phyloP scores from a whole-genome alignment of 2,888 invertebrate genomes.

The Pecten maximus region DNA sequence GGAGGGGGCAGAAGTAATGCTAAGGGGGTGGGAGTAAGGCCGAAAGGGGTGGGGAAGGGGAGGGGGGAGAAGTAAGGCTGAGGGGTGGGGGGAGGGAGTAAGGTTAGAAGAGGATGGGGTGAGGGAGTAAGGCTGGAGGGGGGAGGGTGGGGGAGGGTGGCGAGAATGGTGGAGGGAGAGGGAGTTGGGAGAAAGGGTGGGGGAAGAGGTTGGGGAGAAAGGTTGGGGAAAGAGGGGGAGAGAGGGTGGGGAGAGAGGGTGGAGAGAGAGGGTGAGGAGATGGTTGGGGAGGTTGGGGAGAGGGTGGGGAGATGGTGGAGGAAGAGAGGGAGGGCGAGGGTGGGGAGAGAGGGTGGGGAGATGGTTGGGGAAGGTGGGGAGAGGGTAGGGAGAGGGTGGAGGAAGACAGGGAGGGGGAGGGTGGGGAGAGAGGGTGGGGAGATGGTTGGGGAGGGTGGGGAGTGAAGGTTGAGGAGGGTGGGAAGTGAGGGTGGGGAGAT shows the following conservation, averaged over 20 bases:
- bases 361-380: background rate
- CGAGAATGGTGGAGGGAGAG: no score
- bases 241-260: background rate
- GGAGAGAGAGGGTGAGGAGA: background rate
- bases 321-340: no score
- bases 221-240: no score
- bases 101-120: background rate
- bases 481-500: slow-evolving; percentile 35
- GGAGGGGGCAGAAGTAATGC: background rate
- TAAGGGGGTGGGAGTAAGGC: background rate
- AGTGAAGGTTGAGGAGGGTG: background rate
- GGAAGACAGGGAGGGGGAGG: slow-evolving; percentile 41
- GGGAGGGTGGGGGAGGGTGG: no score
- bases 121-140: no score
- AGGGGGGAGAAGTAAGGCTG: background rate
- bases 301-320: background rate
- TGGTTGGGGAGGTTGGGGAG: background rate
- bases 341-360: background rate
- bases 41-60: background rate
- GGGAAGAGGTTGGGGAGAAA: no score
- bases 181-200: no score
- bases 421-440: no score
- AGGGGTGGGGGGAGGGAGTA: background rate
- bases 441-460: background rate
- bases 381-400: slow-evolving; percentile 11